Evolutionary conservation across 2,888 invertebrate genomes (phyloP), one percentile per base, ranked within the genome.

Genomic region (Pharmacophagus antenor): DNA sequence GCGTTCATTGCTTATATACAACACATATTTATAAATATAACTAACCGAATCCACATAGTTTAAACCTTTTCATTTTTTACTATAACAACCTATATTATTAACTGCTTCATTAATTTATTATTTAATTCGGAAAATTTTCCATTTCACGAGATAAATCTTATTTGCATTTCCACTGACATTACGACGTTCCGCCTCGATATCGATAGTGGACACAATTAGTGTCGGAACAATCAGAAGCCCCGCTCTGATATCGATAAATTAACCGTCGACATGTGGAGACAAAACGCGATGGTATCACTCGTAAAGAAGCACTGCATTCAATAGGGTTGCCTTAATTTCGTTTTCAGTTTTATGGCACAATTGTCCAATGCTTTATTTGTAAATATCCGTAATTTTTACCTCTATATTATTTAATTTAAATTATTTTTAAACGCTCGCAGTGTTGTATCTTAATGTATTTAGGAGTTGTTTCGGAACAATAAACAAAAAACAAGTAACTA

Each of bases 171-270:
- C 68, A 70, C 67, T 70, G 77, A 67, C 72, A 72, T 70, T 77
- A 77, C 77, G 80, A 74, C 72, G 69, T 73, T 71, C 71, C 69
- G 61, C 66, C 49, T 62, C 64, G 63, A 64, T 65, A 70, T 76
- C 79, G 85, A 82, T 85, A 82, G 71, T 70, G 74, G 70, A 78
- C 82, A 85, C 86, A 88, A 88, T 88, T 88, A 88, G 87, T 83
- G 88, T 85, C 85, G 79, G 70, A 64, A 68, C 72, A 79, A 83
- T 82, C 82, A 79, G 78, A 80, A 56, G 76, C 67, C 64, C 71
- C 76, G 73, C 68, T 57, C 69, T 62, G 62, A 76, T 83, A 80
- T 83, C 85, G 84, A 85, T 85, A 82, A 82, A 83, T 70, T 74
- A 76, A 70, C 65, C 64, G 67, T 72, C 76, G 84, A 85, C 85